These are phyloP conservation scores for Orchestes rusci DNA, from an alignment of 2,888 invertebrate genomes.

Conservation along the genomic window DNA sequence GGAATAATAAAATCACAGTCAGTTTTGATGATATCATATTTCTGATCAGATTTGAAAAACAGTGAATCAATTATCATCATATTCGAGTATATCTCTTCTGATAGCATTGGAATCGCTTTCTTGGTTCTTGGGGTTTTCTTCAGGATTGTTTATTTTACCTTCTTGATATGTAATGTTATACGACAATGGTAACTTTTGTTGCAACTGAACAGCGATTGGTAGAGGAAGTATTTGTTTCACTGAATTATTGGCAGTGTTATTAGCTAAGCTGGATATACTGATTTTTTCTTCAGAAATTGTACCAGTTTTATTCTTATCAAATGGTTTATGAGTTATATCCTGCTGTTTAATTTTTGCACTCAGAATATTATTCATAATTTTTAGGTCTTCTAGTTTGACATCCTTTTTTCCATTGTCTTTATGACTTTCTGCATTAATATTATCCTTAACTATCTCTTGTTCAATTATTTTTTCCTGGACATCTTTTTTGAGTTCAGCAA, in stretches of 20 bases:
- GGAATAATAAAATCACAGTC: too few species aligned
- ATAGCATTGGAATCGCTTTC: too few species aligned
- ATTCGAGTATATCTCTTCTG: too few species aligned
- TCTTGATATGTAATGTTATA: too few species aligned
- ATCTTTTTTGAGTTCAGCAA: slow-evolving; percentile 24
- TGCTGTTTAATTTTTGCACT: slow-evolving; percentile 13
- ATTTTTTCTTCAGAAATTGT: not conserved
- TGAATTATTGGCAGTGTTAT: slow-evolving; percentile 6
- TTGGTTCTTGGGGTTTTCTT: too few species aligned
- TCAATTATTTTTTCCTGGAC: slow-evolving; percentile 13
- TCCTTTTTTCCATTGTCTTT: not conserved
- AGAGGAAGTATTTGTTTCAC: slow-evolving; percentile 13
- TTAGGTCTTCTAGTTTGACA: slow-evolving; percentile 11
- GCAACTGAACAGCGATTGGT: slow-evolving; percentile 18
- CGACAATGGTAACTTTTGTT: too few species aligned
- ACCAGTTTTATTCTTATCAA: too few species aligned
- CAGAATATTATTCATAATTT: slow-evolving; percentile 14
- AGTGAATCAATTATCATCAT: too few species aligned
- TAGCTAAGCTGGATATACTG: slow-evolving; percentile 6
- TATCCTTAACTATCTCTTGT: slow-evolving; percentile 8
- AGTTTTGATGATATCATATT: too few species aligned
- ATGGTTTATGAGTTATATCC: slow-evolving; percentile 8
- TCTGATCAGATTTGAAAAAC: too few species aligned
- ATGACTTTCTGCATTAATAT: slow-evolving; percentile 1
- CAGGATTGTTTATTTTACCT: too few species aligned